Conservation (phyloP, 2,888 invertebrate species). For the Calameuta idolon region DNA sequence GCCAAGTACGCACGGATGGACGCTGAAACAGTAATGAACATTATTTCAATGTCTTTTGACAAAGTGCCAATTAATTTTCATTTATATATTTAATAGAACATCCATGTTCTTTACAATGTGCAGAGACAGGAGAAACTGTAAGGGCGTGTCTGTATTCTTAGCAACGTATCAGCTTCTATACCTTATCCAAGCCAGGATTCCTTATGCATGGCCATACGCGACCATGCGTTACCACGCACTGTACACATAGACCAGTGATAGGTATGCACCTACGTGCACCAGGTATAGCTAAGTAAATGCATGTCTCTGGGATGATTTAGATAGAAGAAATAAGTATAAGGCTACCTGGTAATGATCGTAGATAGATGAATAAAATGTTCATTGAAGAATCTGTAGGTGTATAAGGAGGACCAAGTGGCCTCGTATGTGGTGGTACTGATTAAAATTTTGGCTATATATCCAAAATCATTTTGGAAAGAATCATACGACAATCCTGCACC, state of each 20-base stretch:
- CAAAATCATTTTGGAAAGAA: not conserved
- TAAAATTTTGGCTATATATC: not conserved
- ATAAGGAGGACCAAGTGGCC: not conserved
- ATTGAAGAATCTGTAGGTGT: not conserved
- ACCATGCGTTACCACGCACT: conserved; percentile 27
- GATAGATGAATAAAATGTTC: not conserved
- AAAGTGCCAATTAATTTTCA: not conserved
- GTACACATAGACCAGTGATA: conserved; percentile 25
- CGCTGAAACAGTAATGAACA: not conserved
- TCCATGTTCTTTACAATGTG: not conserved
- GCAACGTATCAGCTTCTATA: conserved; percentile 5
- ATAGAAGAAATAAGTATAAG: not conserved
- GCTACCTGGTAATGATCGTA: not conserved
- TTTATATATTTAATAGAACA: not conserved
- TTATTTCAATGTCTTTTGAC: not conserved
- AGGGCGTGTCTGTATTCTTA: conserved; percentile 36
- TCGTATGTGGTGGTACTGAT: not conserved
- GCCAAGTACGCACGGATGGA: not conserved
- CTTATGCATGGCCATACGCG: conserved; percentile 23
- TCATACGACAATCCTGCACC: conserved; percentile 4
- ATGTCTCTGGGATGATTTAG: not conserved
- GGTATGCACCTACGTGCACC: not conserved
- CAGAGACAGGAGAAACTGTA: conserved; percentile 24
- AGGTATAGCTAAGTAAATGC: not conserved
- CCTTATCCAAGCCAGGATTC: conserved; percentile 15